Evolutionary conservation across 2,113 vertebrate genomes (phyloP), one percentile per base, ranked within the genome.

Genomic region (Nestor notabilis): DNA sequence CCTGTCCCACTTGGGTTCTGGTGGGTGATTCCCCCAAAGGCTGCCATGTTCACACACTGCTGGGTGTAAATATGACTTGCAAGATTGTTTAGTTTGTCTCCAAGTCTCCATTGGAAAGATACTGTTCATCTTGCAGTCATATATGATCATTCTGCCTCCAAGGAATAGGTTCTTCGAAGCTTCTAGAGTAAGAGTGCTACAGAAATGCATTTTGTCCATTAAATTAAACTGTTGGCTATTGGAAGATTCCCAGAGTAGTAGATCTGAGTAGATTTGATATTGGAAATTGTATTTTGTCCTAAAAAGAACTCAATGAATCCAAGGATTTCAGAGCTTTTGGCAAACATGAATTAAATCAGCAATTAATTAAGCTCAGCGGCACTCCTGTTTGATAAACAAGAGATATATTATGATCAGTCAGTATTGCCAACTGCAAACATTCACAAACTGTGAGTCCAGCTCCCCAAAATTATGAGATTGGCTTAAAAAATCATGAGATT

Each of bases 401-500:
- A 92, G 65, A 53, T 89, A 95, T 83, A 93, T 92, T 87, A 92
- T 27, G 91, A 96, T 92, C 89, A 71, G 76, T 91, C 52, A 4
- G 61, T 89, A 69, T 91, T 97, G 90, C 96, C 97, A 96, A 89
- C 82, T 89, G 90, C 6, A 81, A 83, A 52, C 69, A 70, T 84
- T 72, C 89, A 63, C 61, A 87, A 83, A 96, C 76, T 46, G 43
- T 15, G 79, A 92, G 84, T 64, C 95, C 88, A 95, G 83, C 65
- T 96, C 95, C 94, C 95, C 85, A 92, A 96, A 97, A 96, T 93
- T 93, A 96, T 65, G 90, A 95, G 92, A 95, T 91, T 94, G 90
- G 94, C 94, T 96, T 96, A 83, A 94, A 97, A 94, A 96, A 92
- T 84, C 92, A 79, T 9, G 61, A 89, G 96, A 96, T 97, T 96